Evolutionary conservation across 2,888 invertebrate species (phyloP).

Genomic region (Gymnocheta viridis): DNA sequence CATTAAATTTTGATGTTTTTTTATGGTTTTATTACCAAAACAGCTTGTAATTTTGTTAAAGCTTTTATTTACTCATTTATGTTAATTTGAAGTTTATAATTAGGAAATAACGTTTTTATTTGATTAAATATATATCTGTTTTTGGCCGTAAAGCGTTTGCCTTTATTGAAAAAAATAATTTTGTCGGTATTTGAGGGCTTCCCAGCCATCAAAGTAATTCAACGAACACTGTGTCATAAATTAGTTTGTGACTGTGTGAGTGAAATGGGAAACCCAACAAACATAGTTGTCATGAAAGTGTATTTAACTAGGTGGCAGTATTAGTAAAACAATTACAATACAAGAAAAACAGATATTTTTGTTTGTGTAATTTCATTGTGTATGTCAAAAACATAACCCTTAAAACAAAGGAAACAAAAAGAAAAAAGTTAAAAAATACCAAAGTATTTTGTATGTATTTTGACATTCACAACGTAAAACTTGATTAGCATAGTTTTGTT

Average conservation of each 20-base stretch:
- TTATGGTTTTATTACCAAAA: constrained; percentile 36
- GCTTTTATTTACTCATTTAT: constrained; percentile 14
- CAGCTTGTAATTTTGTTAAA: neutral
- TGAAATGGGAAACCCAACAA: constrained; percentile 8
- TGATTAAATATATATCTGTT: constrained; percentile 30
- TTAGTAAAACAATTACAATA: too few species aligned
- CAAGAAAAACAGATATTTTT: too few species aligned
- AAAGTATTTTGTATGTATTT: too few species aligned
- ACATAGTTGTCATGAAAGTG: neutral
- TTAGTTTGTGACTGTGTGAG: too few species aligned
- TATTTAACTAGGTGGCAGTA: too few species aligned
- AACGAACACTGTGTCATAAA: constrained; percentile 5
- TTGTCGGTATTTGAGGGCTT: constrained; percentile 3
- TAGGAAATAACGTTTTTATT: neutral
- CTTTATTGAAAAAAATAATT: neutral
- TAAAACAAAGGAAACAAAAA: too few species aligned
- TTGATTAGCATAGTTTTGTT: too few species aligned
- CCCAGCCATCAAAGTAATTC: constrained; percentile 25
- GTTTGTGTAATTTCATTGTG: too few species aligned
- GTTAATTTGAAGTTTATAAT: constrained; percentile 25
- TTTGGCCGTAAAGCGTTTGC: constrained; percentile 26
- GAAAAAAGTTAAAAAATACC: too few species aligned
- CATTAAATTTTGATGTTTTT: constrained; percentile 49
- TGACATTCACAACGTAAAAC: too few species aligned
- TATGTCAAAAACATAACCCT: too few species aligned